Percentiles rank a stretch among this genome's conserved stretches.
Conservation (phyloP, 92 coral and sea anemone species). For the Palythoa heliodiscus region DNA sequence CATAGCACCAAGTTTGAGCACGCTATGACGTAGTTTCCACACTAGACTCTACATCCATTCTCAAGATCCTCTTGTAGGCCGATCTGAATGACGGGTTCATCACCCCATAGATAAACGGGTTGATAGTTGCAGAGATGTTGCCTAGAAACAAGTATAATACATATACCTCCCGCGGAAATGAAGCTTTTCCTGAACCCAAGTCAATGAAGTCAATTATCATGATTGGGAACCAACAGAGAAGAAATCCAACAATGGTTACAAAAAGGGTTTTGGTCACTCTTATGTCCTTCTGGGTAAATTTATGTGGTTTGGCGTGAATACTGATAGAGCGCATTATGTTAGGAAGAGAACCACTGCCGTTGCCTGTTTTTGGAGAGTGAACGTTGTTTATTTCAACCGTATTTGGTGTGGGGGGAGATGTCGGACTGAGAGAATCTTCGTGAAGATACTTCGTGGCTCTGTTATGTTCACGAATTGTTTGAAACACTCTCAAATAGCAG, state of each 20-base stretch:
- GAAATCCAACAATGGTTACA: constrained; percentile 52
- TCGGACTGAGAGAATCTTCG: neutral
- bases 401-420: constrained; percentile 1
- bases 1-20: neutral
- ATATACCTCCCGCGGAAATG: constrained; percentile 60
- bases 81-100: constrained; percentile 56
- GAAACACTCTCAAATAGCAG: constrained; percentile 64
- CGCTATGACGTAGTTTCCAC: constrained; percentile 33
- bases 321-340: constrained; percentile 29
- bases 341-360: constrained; percentile 1
- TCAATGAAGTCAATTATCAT: constrained; percentile 61
- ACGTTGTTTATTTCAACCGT: neutral
- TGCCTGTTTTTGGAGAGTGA: neutral
- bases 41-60: constrained; percentile 39
- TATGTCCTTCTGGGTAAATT: constrained; percentile 48
- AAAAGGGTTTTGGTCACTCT: constrained; percentile 61
- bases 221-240: constrained; percentile 66
- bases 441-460: constrained; percentile 20
- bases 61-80: constrained; percentile 51
- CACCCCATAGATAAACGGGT: constrained; percentile 61
- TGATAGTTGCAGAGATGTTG: constrained; percentile 55
- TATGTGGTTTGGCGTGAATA: constrained; percentile 11
- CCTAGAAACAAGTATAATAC: constrained; percentile 56
- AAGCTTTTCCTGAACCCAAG: constrained; percentile 40
- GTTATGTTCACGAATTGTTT: constrained; percentile 55